Evolutionary conservation across 2,888 invertebrate genomes (phyloP).

Genomic region (Himalopsyche japonica): DNA sequence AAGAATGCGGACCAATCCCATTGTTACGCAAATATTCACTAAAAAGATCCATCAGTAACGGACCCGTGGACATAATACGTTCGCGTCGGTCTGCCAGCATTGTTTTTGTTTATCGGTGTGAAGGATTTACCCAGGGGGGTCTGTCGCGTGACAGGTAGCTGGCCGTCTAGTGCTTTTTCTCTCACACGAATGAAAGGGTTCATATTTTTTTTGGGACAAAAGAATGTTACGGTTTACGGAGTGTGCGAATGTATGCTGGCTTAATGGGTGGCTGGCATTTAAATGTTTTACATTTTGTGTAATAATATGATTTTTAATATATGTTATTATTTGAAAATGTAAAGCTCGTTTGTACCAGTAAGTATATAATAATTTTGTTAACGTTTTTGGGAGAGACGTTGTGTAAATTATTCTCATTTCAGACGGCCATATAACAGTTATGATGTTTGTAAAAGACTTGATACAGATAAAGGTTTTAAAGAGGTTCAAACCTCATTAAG

Average conservation of each 20-base stretch:
- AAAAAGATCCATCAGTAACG: constrained; percentile 15
- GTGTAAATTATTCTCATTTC: too few relatives aligned
- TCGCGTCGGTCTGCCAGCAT: constrained; percentile 1
- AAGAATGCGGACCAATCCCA: neutral
- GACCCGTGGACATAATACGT: neutral
- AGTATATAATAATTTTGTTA: too few relatives aligned
- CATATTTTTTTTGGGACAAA: neutral
- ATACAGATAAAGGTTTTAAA: too few relatives aligned
- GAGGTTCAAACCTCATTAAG: too few relatives aligned
- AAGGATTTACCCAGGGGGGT: constrained; percentile 5
- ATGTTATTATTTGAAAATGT: neutral
- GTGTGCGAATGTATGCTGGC: neutral
- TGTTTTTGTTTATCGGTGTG: constrained; percentile 17
- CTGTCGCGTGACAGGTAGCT: constrained; percentile 12
- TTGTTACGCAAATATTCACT: constrained; percentile 22
- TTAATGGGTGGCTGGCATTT: neutral
- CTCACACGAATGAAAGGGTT: constrained; percentile 3
- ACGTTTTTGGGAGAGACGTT: too few relatives aligned
- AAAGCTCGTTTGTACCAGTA: too few relatives aligned
- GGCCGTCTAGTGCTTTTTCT: neutral
- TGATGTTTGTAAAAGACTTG: too few relatives aligned
- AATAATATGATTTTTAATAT: neutral
- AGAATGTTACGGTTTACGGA: neutral
- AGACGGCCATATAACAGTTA: too few relatives aligned
- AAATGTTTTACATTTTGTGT: neutral